phyloP scores from a whole-genome alignment of 2,113 vertebrate genomes.

The Tychaedon coryphoeus region DNA sequence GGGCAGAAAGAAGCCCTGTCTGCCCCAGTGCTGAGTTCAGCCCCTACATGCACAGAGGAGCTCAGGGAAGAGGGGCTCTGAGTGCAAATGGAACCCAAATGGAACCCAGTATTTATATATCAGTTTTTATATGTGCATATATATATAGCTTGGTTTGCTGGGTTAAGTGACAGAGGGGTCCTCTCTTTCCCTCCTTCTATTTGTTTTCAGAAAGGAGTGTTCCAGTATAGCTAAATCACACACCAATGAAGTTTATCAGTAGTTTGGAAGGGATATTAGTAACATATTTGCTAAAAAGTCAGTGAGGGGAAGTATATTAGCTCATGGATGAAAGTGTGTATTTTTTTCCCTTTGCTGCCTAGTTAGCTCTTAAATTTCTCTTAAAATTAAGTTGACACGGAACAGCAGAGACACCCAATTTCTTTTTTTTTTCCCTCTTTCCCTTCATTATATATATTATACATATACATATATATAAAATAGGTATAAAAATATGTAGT shows the following conservation, averaged over 20 bases:
- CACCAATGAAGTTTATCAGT: background rate
- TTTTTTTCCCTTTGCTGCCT: background rate
- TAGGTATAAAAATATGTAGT: background rate
- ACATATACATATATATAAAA: background rate
- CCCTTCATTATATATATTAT: background rate
- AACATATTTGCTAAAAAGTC: background rate
- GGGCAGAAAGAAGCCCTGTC: background rate
- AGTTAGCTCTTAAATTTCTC: background rate
- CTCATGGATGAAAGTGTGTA: background rate
- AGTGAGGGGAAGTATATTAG: background rate
- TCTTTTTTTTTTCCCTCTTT: background rate
- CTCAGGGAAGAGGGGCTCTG: background rate
- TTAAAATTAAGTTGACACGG: background rate
- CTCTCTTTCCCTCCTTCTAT: background rate
- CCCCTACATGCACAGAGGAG: background rate
- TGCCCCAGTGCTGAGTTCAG: background rate
- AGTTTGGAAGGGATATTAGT: background rate
- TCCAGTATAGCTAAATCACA: background rate
- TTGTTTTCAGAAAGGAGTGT: background rate
- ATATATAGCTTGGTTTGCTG: background rate
- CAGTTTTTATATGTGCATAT: no score
- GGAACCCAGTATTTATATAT: no score
- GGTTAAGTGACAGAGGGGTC: fast-evolving
- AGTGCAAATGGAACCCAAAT: background rate
- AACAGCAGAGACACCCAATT: fast-evolving